Conservation (phyloP, 2,888 invertebrate species). For the Andricus quercusramuli region DNA sequence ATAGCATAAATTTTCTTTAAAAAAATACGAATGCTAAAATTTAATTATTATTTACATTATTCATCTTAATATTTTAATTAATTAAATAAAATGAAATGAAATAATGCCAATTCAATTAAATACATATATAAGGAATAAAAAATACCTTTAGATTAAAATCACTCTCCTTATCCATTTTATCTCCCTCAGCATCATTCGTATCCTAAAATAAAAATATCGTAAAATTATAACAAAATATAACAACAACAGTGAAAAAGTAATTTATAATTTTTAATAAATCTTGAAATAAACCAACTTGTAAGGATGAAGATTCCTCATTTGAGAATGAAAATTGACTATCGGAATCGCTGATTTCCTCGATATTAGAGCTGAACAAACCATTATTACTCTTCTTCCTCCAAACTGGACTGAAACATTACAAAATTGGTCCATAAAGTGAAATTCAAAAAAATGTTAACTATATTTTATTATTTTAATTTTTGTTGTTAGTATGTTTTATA, state of each 20-base stretch:
- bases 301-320: slow-evolving; percentile 74
- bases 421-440: background rate
- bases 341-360: slow-evolving; percentile 75
- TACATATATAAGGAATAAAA: too few species aligned
- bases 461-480: background rate
- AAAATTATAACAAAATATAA: too few species aligned
- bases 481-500: background rate
- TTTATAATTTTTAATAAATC: background rate
- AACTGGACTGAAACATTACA: slow-evolving; percentile 74
- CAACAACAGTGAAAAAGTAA: background rate
- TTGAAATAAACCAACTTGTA: slow-evolving; percentile 66
- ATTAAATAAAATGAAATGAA: too few species aligned
- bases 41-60: too few species aligned
- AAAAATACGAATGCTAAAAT: too few species aligned
- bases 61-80: too few species aligned
- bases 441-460: too few species aligned
- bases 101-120: too few species aligned
- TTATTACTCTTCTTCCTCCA: slow-evolving; percentile 77
- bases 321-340: slow-evolving; percentile 77
- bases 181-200: slow-evolving; percentile 70
- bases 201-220: slow-evolving; percentile 62
- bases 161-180: slow-evolving; percentile 74
- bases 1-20: too few species aligned
- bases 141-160: slow-evolving; percentile 76
- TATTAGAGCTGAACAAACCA: slow-evolving; percentile 72